Percentiles rank a stretch among this genome's conserved stretches.
Conservation (phyloP, 2,113 vertebrate genomes). For the Tachuris rubrigastra region DNA sequence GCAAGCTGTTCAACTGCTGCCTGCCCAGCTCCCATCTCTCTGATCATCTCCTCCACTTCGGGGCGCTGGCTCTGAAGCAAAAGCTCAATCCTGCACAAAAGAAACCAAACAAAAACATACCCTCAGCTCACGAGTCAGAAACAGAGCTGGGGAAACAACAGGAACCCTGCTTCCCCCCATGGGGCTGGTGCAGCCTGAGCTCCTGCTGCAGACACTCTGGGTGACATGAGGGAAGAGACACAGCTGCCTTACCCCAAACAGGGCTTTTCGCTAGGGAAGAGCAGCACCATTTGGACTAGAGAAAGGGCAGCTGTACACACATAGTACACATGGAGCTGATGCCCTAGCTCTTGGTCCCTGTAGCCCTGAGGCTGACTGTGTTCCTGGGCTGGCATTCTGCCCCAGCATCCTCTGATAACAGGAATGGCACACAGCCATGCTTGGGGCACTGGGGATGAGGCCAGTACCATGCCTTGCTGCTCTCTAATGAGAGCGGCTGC, state of each 20-base stretch:
- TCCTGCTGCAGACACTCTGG: neutral
- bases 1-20: conserved; percentile 93
- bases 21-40: conserved; percentile 89
- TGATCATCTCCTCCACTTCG: conserved; percentile 95
- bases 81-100: conserved; percentile 81
- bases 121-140: neutral
- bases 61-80: conserved; percentile 89
- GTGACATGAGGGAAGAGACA: neutral
- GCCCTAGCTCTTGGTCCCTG: neutral
- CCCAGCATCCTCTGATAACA: neutral
- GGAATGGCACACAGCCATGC: neutral
- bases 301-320: neutral
- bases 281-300: neutral
- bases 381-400: neutral
- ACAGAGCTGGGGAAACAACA: neutral
- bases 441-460: neutral
- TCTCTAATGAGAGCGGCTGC: neutral
- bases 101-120: neutral
- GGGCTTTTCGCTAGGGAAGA: neutral
- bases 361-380: neutral
- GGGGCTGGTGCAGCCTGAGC: neutral
- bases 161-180: neutral
- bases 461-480: neutral
- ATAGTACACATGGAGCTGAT: neutral
- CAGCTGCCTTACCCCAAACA: neutral